Conservation (phyloP, 2,113 vertebrate species). For the Semnornis frantzii region DNA sequence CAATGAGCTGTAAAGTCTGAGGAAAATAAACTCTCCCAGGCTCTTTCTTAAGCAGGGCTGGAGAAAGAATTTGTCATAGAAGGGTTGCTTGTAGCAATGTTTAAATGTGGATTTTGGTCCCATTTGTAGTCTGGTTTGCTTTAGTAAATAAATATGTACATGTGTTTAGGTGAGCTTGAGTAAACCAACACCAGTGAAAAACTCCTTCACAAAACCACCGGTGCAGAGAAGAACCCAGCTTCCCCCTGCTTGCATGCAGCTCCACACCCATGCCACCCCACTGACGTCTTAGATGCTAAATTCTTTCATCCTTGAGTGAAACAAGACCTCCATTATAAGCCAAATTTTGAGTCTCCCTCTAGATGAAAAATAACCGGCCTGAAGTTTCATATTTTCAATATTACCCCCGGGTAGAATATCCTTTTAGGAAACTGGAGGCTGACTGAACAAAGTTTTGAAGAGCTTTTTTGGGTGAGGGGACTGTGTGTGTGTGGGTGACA, state of each 20-base stretch:
- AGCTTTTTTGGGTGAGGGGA: neutral
- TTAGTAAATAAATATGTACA: conserved; percentile 46
- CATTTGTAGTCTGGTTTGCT: conserved; percentile 27
- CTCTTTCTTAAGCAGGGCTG: conserved; percentile 1
- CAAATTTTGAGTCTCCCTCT: conserved; percentile 1
- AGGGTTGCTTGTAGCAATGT: neutral
- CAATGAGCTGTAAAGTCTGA: conserved; percentile 59
- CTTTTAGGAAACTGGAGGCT: conserved; percentile 5
- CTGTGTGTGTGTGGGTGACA: neutral
- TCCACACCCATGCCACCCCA: neutral
- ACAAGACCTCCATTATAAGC: conserved; percentile 55
- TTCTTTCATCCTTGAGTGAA: conserved; percentile 41
- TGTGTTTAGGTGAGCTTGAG: conserved; percentile 32
- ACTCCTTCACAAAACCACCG: conserved; percentile 7
- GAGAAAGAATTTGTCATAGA: neutral
- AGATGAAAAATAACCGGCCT: conserved; percentile 42
- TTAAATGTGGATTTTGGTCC: neutral
- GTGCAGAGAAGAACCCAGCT: neutral
- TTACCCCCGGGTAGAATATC: conserved; percentile 2
- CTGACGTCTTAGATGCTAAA: conserved; percentile 25
- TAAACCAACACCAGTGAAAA: conserved; percentile 25
- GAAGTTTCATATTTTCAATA: conserved; percentile 14
- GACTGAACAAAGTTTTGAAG: neutral
- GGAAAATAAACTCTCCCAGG: conserved; percentile 49
- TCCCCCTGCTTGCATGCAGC: neutral